Evolutionary conservation across 2,113 vertebrate species (phyloP), one percentile per base, ranked within the genome.

Genomic region (Phalacrocorax brasilianus): DNA sequence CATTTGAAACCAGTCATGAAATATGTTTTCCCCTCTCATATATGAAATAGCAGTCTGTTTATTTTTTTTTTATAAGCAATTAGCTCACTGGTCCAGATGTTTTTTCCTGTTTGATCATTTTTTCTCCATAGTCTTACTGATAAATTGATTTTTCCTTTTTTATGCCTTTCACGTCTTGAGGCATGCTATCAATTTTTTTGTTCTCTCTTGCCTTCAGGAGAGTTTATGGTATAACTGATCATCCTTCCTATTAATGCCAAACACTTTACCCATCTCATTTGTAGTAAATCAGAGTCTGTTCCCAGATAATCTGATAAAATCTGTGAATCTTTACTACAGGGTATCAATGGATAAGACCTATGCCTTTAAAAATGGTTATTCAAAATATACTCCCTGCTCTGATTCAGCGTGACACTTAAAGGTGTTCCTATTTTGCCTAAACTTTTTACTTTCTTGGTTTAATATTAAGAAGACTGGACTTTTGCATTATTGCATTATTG

Each of bases 1-100:
- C 95, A 94, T 96, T 97, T 95, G 90, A 97, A 98, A 96, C 91
- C 72, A 92, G 89, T 96, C 49, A 56, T 87, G 89, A 95, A 67
- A 89, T 83, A 53, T 55, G 35, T 44, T 89, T 85, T 89, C 85
- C 79, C 14, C 40, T 92, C 71, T 90, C 78, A 70, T 75, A 32
- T 24, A 66, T 55, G 62, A 73, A 92, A 85, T 85, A 78, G 30
- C 17, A 67, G 24, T 92, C 83, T 81, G 35, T 45, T 45, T 0
- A 75, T 75, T 94, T 85, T 91, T 80, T 45, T 45, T 45, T 45
- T 45, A 22, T 22, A 80, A 96, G 88, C 56, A 94, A 26, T 93
- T 89, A 85, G 80, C 56, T 96, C 88, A 59, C 74, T 85, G 13
- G 40, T 90, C 94, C 94, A 97, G 96, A 96, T 94, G 83, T 42